Evolutionary conservation across 2,113 vertebrate species (phyloP).

Genomic region (Brachirus orientalis): DNA sequence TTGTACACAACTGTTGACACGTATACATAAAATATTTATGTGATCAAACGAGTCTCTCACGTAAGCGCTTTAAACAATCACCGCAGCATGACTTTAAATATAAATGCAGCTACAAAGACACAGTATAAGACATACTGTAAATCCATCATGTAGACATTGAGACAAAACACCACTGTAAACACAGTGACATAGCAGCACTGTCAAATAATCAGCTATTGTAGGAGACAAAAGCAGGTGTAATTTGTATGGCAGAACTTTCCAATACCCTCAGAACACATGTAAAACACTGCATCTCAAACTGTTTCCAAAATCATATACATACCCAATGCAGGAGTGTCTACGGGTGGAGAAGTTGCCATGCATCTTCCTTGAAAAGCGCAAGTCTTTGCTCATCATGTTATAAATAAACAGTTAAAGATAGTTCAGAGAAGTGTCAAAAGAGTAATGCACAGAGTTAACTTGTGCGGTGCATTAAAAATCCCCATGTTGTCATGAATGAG

Average conservation of each 20-base stretch:
- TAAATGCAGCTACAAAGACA: too few relatives aligned
- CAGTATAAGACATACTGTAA: too few relatives aligned
- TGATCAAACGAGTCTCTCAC: background rate
- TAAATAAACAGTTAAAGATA: slow-evolving; percentile 1
- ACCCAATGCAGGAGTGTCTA: slow-evolving; percentile 86
- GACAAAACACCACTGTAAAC: background rate
- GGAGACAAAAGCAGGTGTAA: too few relatives aligned
- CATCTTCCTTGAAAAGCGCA: slow-evolving; percentile 76
- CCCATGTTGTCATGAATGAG: slow-evolving; percentile 39
- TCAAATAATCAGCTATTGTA: background rate
- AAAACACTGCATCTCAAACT: too few relatives aligned
- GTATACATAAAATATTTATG: too few relatives aligned
- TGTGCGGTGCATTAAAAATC: slow-evolving; percentile 22
- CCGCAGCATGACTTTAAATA: background rate
- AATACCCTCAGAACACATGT: too few relatives aligned
- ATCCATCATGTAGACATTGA: background rate
- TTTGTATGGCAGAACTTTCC: too few relatives aligned
- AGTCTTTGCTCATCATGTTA: slow-evolving; percentile 82
- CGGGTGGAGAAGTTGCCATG: slow-evolving; percentile 80
- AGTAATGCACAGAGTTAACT: slow-evolving; percentile 20
- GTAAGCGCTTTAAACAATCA: too few relatives aligned
- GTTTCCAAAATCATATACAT: slow-evolving; percentile 59
- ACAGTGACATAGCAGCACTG: background rate
- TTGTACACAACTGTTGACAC: too few relatives aligned
- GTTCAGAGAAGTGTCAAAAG: slow-evolving; percentile 33